phyloP scores from a whole-genome alignment of 2,797 vertebrate species.

The Leontopithecus rosalia region DNA sequence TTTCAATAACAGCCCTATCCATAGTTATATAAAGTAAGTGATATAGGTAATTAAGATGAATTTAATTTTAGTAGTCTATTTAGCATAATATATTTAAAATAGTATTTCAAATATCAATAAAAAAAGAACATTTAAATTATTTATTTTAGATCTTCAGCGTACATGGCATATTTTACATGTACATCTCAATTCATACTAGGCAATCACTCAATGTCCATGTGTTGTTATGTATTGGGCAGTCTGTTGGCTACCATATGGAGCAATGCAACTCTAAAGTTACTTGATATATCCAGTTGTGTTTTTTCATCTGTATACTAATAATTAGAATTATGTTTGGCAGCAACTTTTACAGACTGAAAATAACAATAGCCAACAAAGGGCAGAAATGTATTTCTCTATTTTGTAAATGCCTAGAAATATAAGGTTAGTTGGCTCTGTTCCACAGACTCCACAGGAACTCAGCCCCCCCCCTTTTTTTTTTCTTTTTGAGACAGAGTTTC shows the following conservation, averaged over 20 bases:
- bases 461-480: not conserved
- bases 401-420: not conserved
- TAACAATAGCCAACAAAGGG: not conserved
- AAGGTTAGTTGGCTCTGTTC: not conserved
- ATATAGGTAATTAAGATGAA: not conserved
- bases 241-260: not conserved
- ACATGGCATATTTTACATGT: not conserved
- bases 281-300: not conserved
- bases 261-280: not conserved
- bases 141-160: not conserved
- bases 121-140: not conserved
- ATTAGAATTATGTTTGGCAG: not conserved
- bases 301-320: not conserved
- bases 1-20: not conserved
- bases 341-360: not conserved
- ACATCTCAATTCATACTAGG: not conserved
- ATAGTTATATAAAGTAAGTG: not conserved
- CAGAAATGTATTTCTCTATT: not conserved
- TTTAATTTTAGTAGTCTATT: not conserved
- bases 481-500: too few relatives aligned
- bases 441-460: not conserved
- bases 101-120: not conserved
- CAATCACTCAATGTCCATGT: rapidly evolving
- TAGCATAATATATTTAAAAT: not conserved
- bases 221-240: not conserved